phyloP scores from a whole-genome alignment of 2,113 vertebrate species.

The Naja naja region DNA sequence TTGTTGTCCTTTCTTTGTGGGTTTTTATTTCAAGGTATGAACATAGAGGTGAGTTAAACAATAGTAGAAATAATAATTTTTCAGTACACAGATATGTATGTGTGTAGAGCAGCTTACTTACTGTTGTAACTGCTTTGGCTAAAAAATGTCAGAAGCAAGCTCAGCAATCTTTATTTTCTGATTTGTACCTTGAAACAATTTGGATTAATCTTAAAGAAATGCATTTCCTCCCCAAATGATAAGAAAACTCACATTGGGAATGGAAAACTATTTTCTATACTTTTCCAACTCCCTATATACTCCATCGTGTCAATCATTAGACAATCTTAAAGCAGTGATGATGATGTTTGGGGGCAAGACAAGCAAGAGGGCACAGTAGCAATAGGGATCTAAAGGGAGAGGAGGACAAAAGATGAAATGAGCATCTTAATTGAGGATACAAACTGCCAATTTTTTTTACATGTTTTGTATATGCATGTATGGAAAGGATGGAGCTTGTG shows the following conservation, averaged over 20 bases:
- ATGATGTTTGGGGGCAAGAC: neutral
- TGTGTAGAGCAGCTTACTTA: neutral
- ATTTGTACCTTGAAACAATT: neutral
- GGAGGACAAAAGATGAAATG: neutral
- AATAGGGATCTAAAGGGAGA: neutral
- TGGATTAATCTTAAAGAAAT: conserved; percentile 37
- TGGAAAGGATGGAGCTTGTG: neutral
- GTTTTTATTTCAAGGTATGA: neutral
- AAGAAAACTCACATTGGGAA: conserved; percentile 49
- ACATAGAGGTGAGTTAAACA: neutral
- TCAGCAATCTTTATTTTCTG: neutral
- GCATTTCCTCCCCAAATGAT: conserved; percentile 23
- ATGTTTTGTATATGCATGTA: neutral
- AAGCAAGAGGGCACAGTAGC: neutral
- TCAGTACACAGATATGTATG: neutral
- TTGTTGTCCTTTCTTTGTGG: neutral
- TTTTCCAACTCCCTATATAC: neutral
- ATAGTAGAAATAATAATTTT: neutral
- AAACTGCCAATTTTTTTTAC: neutral
- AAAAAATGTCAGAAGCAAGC: neutral
- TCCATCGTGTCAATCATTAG: conserved; percentile 12
- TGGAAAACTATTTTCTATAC: conserved; percentile 33
- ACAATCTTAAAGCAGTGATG: neutral
- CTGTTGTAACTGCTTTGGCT: neutral
- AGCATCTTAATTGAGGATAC: neutral